phyloP scores from a whole-genome alignment of 2,113 vertebrate genomes.

The Phrynosoma blainvillii region DNA sequence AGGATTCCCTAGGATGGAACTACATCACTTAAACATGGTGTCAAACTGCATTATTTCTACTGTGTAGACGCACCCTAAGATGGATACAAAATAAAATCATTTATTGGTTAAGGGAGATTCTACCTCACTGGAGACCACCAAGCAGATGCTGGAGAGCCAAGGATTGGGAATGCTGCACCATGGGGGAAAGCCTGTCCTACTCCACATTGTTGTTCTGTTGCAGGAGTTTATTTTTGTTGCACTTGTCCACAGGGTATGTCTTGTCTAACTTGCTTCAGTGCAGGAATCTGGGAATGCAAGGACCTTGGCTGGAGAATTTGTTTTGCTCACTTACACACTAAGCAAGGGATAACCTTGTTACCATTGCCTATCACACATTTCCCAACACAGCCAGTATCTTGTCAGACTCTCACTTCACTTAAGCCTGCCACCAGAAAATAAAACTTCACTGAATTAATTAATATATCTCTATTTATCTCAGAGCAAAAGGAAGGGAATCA shows the following conservation, averaged over 20 bases:
- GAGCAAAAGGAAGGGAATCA: background rate
- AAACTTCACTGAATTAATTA: conserved; percentile 1
- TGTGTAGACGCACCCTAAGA: no score
- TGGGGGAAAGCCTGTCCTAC: background rate
- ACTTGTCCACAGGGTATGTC: background rate
- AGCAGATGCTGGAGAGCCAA: background rate
- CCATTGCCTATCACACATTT: conserved; percentile 27
- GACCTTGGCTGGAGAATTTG: conserved; percentile 34
- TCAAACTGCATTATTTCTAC: no score
- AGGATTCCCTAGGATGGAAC: no score
- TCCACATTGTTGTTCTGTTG: background rate
- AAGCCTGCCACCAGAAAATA: conserved; percentile 21
- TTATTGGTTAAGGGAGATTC: no score
- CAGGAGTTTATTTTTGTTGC: background rate
- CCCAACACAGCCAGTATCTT: background rate
- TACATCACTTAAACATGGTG: no score
- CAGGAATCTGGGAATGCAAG: background rate
- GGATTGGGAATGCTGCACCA: background rate
- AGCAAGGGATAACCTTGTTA: conserved; percentile 32
- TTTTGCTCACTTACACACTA: conserved; percentile 36
- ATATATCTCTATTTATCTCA: no score
- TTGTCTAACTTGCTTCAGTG: conserved; percentile 29
- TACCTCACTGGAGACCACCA: background rate
- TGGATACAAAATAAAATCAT: no score
- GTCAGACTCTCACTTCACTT: conserved; percentile 3